Evolutionary conservation across 2,888 invertebrate genomes (phyloP), one percentile per base, ranked within the genome.

Genomic region (Trachelus tabidus): DNA sequence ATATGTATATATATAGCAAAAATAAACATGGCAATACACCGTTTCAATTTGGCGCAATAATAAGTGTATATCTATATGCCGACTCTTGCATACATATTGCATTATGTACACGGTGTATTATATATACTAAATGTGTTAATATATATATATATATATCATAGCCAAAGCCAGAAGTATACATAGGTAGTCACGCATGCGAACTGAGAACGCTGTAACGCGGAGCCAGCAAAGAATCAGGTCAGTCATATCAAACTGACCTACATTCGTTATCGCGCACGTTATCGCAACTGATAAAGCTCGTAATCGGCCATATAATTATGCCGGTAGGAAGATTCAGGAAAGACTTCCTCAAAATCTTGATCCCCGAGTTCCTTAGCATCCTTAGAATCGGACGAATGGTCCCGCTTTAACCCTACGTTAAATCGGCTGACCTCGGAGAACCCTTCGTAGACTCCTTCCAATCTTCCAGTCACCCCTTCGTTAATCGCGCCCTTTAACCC

Each of bases 221-320:
- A 80, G 82, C 80, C 83, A 83, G 83, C 80, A 82, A 85, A 83
- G 85, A 91, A 90, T 91, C 87, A 86, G 91, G 90, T 90, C 91
- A 89, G 84, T 89, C 87, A 87, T 91, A 91, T 91, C 91, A 90
- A 88, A 88, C 88, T 91, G 90, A 91, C 91, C 91, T 88, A 91
- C 91, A 90, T 91, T 85, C 83, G 83, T 88, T 90, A 90, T 90
- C 91, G 87, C 85, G 79, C 83, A 83, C 85, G 87, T 88, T 90
- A 90, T 90, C 90, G 85, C 84, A 81, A 85, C 84, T 87, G 90
- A 90, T 90, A 89, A 90, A 86, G 86, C 86, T 85, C 87, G 56
- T 87, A 89, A 89, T 90, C 89, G 89, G 87, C 86, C 87, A 87
- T 87, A 87, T 89, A 88, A 89, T 88, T 89, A 88, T 87, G 84